Evolutionary conservation across 2,888 invertebrate genomes (phyloP).

Genomic region (Melolontha melolontha): DNA sequence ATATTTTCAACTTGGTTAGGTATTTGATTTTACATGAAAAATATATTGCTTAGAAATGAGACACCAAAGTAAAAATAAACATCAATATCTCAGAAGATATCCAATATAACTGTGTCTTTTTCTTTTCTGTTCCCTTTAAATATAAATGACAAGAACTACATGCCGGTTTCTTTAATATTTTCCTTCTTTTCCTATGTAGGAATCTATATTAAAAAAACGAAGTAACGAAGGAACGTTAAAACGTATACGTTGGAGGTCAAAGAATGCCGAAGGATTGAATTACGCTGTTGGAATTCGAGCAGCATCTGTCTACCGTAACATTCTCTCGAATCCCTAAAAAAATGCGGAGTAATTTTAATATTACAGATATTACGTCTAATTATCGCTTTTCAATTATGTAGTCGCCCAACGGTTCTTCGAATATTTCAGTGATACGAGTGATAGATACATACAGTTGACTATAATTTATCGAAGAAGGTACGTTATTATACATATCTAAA

Average conservation of each 20-base stretch:
- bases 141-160: constrained; percentile 10
- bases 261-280: constrained; percentile 43
- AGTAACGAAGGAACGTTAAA: constrained; percentile 20
- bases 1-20: too few species aligned
- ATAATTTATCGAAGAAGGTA: neutral
- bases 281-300: constrained; percentile 41
- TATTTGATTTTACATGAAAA: neutral
- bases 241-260: constrained; percentile 30
- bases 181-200: constrained; percentile 11
- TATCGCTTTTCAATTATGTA: neutral
- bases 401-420: neutral
- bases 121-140: neutral
- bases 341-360: constrained; percentile 42
- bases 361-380: constrained; percentile 14
- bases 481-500: neutral
- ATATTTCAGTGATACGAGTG: neutral
- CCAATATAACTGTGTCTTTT: constrained; percentile 8
- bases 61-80: constrained; percentile 9
- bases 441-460: neutral
- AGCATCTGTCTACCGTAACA: constrained; percentile 43
- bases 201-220: constrained; percentile 30
- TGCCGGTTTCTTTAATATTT: constrained; percentile 20
- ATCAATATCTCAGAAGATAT: neutral
- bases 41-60: neutral
- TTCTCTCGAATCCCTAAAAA: constrained; percentile 34